phyloP scores from a whole-genome alignment of 2,888 invertebrate species.

The Cryptus viduatorius region DNA sequence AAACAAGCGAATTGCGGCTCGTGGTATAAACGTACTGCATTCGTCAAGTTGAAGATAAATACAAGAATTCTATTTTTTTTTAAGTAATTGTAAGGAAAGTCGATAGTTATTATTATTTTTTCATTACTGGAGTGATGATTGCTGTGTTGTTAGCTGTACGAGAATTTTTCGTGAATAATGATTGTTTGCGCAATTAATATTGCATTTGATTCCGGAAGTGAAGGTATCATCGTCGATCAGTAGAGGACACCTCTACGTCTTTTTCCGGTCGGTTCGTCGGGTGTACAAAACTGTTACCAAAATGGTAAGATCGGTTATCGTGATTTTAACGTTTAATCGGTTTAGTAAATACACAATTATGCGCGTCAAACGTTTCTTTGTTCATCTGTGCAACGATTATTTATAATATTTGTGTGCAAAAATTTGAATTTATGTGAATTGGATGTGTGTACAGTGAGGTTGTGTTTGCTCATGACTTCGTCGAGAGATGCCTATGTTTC shows the following conservation, averaged over 20 bases:
- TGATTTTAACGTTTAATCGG: conserved; percentile 63
- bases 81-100: neutral
- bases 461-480: conserved; percentile 61
- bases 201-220: conserved; percentile 55
- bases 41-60: conserved; percentile 31
- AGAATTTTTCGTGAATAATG: neutral
- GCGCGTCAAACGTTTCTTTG: conserved; percentile 7
- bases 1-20: conserved; percentile 5
- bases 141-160: neutral
- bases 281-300: conserved; percentile 69
- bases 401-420: conserved; percentile 63
- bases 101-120: neutral
- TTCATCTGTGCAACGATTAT: conserved; percentile 45
- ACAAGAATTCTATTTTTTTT: neutral
- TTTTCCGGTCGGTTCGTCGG: conserved; percentile 74
- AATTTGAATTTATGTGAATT: conserved; percentile 52
- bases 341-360: conserved; percentile 38
- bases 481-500: conserved; percentile 49
- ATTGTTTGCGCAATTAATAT: conserved; percentile 14
- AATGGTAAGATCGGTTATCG: conserved; percentile 75
- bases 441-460: conserved; percentile 64
- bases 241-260: conserved; percentile 56
- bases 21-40: conserved; percentile 21
- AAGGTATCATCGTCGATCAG: conserved; percentile 22
- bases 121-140: neutral